phyloP scores from a whole-genome alignment of 2,797 vertebrate species.

The Bufotes viridis region DNA sequence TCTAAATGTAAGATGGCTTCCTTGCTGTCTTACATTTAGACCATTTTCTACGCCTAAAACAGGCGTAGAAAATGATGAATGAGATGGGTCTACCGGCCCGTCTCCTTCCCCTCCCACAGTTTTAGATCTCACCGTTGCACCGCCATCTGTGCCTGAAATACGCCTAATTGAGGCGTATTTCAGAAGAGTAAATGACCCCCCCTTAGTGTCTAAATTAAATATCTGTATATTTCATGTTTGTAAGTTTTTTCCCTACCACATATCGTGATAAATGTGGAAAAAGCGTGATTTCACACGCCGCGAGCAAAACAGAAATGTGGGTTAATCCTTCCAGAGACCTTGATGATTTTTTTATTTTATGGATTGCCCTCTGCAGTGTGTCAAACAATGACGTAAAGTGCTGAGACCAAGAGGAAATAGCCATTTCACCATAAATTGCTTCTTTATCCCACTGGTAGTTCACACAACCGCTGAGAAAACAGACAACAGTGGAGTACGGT shows the following conservation, averaged over 20 bases:
- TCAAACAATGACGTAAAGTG: conserved; percentile 57
- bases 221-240: neutral
- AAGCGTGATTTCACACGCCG: neutral
- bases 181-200: no score
- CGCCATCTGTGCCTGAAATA: no score
- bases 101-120: no score
- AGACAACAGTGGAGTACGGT: conserved; percentile 58
- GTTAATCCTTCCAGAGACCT: conserved; percentile 28
- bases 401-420: conserved; percentile 54
- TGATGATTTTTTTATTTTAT: conserved; percentile 42
- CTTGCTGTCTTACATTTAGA: no score
- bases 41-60: no score
- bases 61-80: no score
- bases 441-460: conserved; percentile 54
- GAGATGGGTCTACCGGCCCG: no score
- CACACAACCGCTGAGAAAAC: conserved; percentile 60
- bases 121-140: no score
- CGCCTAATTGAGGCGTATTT: no score
- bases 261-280: neutral
- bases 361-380: conserved; percentile 38
- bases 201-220: no score
- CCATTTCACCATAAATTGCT: conserved; percentile 62
- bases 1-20: no score
- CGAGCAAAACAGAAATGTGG: conserved; percentile 24
- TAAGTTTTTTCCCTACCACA: neutral